Evolutionary conservation across 2,888 invertebrate species (phyloP).

Genomic region (Epinotia demarniana): DNA sequence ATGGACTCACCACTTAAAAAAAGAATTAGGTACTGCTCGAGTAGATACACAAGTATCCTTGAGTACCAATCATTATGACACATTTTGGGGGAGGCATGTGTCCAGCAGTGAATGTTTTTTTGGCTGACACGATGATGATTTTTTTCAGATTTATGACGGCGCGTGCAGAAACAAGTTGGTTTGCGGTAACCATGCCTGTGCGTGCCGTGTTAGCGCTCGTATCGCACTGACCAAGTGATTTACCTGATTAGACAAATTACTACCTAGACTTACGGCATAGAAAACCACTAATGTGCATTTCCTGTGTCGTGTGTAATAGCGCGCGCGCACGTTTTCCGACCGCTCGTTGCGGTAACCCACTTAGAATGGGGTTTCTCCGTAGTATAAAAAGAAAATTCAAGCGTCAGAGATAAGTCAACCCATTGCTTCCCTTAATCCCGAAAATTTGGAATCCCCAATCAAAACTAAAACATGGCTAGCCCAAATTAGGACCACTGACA

Average conservation of each 20-base stretch:
- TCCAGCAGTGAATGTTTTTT: too few relatives aligned
- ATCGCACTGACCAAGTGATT: neutral
- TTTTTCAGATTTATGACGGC: neutral
- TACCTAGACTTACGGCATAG: slow-evolving; percentile 18
- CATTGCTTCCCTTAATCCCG: neutral
- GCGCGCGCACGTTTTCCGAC: slow-evolving; percentile 1
- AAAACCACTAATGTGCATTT: slow-evolving; percentile 33
- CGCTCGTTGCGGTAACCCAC: slow-evolving; percentile 1
- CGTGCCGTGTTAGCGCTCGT: neutral
- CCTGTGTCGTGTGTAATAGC: slow-evolving; percentile 19
- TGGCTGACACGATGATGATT: too few relatives aligned
- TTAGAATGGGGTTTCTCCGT: slow-evolving; percentile 10
- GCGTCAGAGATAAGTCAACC: too few relatives aligned
- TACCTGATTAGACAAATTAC: slow-evolving; percentile 19
- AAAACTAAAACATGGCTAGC: too few relatives aligned
- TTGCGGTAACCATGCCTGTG: neutral
- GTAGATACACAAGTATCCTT: too few relatives aligned
- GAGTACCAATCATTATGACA: too few relatives aligned
- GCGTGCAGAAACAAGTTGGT: neutral
- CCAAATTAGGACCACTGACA: too few relatives aligned
- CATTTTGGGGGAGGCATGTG: too few relatives aligned
- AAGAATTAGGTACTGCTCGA: too few relatives aligned
- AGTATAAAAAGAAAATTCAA: neutral
- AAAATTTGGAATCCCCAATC: too few relatives aligned
- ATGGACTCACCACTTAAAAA: too few relatives aligned